Base-by-base conservation (phyloP, 2,113 vertebrate genomes). In the Protobothrops mucrosquamatus region DNA sequence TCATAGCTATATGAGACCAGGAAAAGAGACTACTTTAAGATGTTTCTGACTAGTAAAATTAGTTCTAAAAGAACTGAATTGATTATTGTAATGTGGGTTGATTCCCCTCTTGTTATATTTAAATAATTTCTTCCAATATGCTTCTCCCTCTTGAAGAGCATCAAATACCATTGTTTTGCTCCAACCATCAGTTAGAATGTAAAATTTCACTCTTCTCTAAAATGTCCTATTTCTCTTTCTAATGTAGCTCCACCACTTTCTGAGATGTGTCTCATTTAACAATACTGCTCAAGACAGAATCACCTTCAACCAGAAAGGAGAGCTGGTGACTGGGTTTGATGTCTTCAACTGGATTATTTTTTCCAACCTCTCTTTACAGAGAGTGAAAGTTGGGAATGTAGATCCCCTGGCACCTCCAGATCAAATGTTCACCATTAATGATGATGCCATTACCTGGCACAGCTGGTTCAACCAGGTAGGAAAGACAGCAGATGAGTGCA, bases 401-500 rank as follows among this genome's bases (percentile, higher is more conserved):
- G 20, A 91, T 48, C 39, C 39, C 26, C 43, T 18, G 46, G 56
- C 56, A 26, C 46, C n/a, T 39, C 4, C 39, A 64, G 57, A 39
- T n/a, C 29, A 15, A 39, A 22, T 48, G 61, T 92, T 92, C 2
- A 64, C 29, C 11, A 61, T 92, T 29, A n/a, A 48, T 52, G 91
- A 92, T 9, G 39, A 52, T 52, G 85, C 29, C 46, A 92, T 92
- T 64, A 87, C 26, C 34, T 92, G 91, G 91, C 43, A 92, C 11
- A 88, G 57, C 6, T 92, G 56, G 56, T 92, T 92, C 64, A 92
- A 92, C 22, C 85, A 88, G 91, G 91, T 92, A 54, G 43, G 57
- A 51, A 81, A 81, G 15, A 39, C 6, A 34, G 69, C 6, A 74
- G 14, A 74, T 34, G 15, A 15, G 69, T 74, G n/a, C 14, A 74